Evolutionary conservation across 1,140 invertebrate species (phyloP), one percentile per base, ranked within the genome.

Genomic region (Manduca sexta): DNA sequence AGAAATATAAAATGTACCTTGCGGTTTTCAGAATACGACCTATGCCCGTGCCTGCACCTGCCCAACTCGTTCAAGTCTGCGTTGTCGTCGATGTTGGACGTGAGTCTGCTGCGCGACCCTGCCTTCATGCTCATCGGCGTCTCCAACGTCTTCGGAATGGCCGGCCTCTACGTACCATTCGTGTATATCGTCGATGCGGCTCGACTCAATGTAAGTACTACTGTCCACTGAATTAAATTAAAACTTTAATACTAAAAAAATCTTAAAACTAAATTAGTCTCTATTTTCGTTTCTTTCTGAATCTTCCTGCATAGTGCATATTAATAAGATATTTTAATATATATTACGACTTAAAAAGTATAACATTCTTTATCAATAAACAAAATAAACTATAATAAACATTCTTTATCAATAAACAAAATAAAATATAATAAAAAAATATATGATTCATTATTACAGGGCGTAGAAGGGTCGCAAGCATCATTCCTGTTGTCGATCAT

Each of bases 131-230:
- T 97, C 5, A 95, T 99, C 59, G 96, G 95, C 47, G 89, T 99
- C 10, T 97, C 96, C 49, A 99, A 99, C 80, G 88, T 98, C 0
- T 96, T 98, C 74, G 96, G 96, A 54, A 89, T 90, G 88, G 92
- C 97, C 39, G 97, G 97, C 33, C 91, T 98, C 37, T 98, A 98
- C 81, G 93, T 98, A 35, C 97, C 97, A 21, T 99, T 98, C 76
- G 94, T 98, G 1, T 99, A 96, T 78, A 87, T 98, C 15, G 93
- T 97, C 3, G 94, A 96, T 69, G 91, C 92, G 56, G 95, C 96
- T 3, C 56, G 34, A 11, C 49, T 73, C 4, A 80, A 77, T 42
- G 79, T 85, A 13, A 75, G 75, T 66, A 41, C 26, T 14, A 3
- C 17, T 35, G 0, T 35, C 5, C n/a, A 34, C n/a, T 5, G 5